Percentiles rank a stretch among this genome's conserved stretches.
These are phyloP conservation scores for Callithrix jacchus DNA, from an alignment of 2,113 vertebrate species.

Conservation along the genomic window DNA sequence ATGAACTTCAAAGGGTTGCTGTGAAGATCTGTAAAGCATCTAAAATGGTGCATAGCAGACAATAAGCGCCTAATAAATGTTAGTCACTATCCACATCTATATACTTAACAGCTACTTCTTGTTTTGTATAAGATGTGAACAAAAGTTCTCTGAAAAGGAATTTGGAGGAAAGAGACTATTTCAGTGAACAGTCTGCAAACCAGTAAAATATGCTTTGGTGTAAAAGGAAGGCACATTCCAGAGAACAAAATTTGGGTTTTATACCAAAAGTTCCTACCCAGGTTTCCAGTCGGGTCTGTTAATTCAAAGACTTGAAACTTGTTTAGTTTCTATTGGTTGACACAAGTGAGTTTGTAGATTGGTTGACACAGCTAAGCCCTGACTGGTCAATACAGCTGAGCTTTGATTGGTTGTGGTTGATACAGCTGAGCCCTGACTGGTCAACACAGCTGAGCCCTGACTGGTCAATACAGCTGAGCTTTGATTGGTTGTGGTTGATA, in stretches of 20 bases:
- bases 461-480: too few species aligned
- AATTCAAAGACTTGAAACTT: neutral
- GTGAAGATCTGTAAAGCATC: neutral
- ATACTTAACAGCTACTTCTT: neutral
- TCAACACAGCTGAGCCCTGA: too few species aligned
- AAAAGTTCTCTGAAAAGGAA: neutral
- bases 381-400: too few species aligned
- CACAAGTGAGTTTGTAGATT: too few species aligned
- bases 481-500: too few species aligned
- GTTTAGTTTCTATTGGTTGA: too few species aligned
- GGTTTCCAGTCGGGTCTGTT: neutral
- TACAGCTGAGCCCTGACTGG: too few species aligned
- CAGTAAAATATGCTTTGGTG: neutral
- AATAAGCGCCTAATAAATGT: neutral
- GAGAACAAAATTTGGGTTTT: neutral
- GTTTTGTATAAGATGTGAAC: neutral
- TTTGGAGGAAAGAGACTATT: neutral
- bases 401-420: too few species aligned
- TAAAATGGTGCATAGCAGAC: neutral
- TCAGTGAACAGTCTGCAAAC: neutral
- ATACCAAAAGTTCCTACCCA: neutral
- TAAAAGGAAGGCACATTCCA: neutral
- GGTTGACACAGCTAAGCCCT: too few species aligned
- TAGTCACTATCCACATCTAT: neutral
- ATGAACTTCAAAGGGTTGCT: neutral